A percentile compares a stretch with the other conserved stretches of the same genome.
phyloP scores from a whole-genome alignment of 2,888 invertebrate species.

The Drepana falcataria region DNA sequence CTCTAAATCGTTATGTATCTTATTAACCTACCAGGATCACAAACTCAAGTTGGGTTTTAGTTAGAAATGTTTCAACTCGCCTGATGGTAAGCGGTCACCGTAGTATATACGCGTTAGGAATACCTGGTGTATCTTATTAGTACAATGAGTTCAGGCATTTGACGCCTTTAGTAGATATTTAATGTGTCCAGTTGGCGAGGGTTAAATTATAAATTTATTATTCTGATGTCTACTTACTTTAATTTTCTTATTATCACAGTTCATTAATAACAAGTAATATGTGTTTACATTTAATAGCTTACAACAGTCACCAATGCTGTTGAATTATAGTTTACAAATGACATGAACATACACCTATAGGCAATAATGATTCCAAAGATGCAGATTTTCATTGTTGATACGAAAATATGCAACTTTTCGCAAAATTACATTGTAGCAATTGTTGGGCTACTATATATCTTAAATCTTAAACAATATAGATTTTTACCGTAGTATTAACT shows the following conservation, averaged over 20 bases:
- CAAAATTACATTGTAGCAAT: not conserved
- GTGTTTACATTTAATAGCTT: not conserved
- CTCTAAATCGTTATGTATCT: too few relatives aligned
- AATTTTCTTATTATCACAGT: slow-evolving; percentile 34
- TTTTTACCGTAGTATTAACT: slow-evolving; percentile 16
- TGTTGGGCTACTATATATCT: not conserved
- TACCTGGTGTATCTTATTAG: too few relatives aligned
- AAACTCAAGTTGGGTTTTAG: too few relatives aligned
- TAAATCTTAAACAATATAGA: slow-evolving; percentile 17
- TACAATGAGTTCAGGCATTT: too few relatives aligned
- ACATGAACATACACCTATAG: not conserved
- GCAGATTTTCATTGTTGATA: slow-evolving; percentile 48
- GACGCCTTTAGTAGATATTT: too few relatives aligned
- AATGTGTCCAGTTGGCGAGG: too few relatives aligned
- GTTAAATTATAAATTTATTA: not conserved
- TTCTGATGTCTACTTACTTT: not conserved
- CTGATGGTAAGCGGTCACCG: too few relatives aligned
- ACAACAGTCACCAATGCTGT: not conserved
- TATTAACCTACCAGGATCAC: too few relatives aligned
- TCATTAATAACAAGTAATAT: slow-evolving; percentile 34
- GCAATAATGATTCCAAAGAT: slow-evolving; percentile 27
- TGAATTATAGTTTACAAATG: not conserved
- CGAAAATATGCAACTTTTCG: slow-evolving; percentile 51
- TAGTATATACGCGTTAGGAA: too few relatives aligned
- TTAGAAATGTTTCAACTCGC: too few relatives aligned